Conservation (phyloP, 1,140 invertebrate genomes). For the Cydia amplana region DNA sequence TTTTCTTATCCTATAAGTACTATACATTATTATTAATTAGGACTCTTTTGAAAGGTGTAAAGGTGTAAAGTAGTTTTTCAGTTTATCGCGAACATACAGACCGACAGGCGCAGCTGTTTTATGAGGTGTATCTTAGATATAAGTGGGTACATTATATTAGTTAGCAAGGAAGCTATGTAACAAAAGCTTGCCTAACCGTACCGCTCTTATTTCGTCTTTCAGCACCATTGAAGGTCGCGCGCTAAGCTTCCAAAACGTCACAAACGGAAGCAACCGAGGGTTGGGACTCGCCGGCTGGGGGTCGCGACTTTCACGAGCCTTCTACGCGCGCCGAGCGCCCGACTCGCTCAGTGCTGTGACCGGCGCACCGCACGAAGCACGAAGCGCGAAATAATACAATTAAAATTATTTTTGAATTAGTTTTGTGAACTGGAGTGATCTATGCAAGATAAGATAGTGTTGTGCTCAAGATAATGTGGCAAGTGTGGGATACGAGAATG, state of each 20-base stretch:
- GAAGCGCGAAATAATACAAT: conserved; percentile 38
- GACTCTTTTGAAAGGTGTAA: too few species aligned
- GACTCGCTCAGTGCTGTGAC: conserved; percentile 52
- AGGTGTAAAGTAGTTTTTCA: too few species aligned
- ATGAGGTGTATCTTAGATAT: too few species aligned
- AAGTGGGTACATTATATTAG: too few species aligned
- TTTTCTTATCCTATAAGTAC: too few species aligned
- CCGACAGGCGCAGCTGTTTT: too few species aligned
- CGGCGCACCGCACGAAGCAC: conserved; percentile 58
- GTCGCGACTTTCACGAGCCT: conserved; percentile 45
- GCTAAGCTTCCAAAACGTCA: not conserved
- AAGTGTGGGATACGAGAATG: conserved; percentile 39
- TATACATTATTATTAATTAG: too few species aligned
- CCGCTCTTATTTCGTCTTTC: not conserved
- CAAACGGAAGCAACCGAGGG: conserved; percentile 4
- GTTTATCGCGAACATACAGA: too few species aligned
- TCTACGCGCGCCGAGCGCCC: conserved; percentile 43
- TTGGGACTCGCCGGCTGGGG: not conserved
- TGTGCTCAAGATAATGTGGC: conserved; percentile 50
- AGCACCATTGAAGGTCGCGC: not conserved
- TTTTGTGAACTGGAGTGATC: conserved; percentile 39
- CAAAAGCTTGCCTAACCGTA: not conserved
- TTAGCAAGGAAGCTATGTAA: not conserved
- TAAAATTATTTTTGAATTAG: conserved; percentile 40
- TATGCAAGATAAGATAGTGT: conserved; percentile 45